A percentile compares a stretch with the other conserved stretches of the same genome.
Evolutionary conservation across 1,140 invertebrate genomes (phyloP).

Genomic region (Achatina immaculata): DNA sequence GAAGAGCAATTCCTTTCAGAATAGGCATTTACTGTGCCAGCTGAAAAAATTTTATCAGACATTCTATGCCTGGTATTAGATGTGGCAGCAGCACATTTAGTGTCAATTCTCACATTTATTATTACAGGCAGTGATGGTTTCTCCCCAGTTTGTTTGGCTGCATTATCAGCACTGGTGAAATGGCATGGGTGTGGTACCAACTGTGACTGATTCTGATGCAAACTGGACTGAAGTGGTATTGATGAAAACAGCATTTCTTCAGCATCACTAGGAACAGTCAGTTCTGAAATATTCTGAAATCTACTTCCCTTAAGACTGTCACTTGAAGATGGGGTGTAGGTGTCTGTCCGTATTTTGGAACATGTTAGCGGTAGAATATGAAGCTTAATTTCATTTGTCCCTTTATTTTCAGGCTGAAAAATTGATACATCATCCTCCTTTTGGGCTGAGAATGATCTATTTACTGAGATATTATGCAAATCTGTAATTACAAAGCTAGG

Average conservation of each 20-base stretch:
- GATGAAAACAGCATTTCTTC: background rate
- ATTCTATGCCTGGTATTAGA: background rate
- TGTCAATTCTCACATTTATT: background rate
- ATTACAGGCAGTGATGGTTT: background rate
- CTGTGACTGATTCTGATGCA: background rate
- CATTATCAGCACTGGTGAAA: no score
- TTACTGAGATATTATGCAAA: background rate
- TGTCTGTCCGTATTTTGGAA: background rate
- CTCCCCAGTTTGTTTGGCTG: background rate
- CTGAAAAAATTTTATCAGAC: no score
- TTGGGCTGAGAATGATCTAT: background rate
- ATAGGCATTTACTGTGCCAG: no score
- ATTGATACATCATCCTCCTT: background rate
- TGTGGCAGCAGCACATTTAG: background rate
- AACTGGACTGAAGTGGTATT: background rate
- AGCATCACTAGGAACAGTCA: background rate
- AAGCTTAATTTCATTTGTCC: background rate
- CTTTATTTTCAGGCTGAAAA: background rate
- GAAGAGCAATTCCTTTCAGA: no score
- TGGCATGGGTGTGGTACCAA: no score
- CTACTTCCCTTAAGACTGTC: background rate
- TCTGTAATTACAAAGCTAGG: background rate
- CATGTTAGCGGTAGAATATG: background rate
- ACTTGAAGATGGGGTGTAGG: background rate
- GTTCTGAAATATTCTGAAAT: background rate